Evolutionary conservation across 2,797 vertebrate genomes (phyloP).

Genomic region (Merluccius polli): DNA sequence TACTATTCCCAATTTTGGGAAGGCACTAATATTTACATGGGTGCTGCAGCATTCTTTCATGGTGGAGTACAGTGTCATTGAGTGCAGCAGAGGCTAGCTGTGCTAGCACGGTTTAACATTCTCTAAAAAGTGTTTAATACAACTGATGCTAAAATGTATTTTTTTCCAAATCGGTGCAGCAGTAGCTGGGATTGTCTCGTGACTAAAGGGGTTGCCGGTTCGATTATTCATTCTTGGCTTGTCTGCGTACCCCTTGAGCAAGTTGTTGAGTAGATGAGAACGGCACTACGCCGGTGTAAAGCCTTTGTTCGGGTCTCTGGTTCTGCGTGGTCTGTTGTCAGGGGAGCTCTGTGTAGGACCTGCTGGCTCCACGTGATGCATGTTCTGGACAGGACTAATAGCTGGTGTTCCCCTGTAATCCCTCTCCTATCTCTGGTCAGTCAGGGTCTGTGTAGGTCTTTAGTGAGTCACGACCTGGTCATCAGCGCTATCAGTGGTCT

Average conservation of each 20-base stretch:
- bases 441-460: constrained; percentile 52
- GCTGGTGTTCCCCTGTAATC: constrained; percentile 22
- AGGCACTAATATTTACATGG: neutral
- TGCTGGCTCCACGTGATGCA: constrained; percentile 15
- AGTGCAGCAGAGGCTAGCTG: neutral
- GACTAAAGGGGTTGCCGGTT: neutral
- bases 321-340: neutral
- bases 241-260: neutral
- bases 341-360: neutral
- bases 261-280: neutral
- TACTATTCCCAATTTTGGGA: neutral
- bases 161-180: neutral
- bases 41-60: neutral
- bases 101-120: no score
- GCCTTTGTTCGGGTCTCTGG: neutral
- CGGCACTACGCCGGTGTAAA: neutral
- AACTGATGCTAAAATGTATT: neutral
- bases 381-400: constrained; percentile 16
- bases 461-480: constrained; percentile 48
- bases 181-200: neutral
- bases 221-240: neutral
- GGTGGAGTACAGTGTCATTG: neutral
- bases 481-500: constrained; percentile 48
- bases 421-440: neutral
- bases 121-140: neutral